Conservation (phyloP, 2,888 invertebrate genomes). For the Volucella inflata region DNA sequence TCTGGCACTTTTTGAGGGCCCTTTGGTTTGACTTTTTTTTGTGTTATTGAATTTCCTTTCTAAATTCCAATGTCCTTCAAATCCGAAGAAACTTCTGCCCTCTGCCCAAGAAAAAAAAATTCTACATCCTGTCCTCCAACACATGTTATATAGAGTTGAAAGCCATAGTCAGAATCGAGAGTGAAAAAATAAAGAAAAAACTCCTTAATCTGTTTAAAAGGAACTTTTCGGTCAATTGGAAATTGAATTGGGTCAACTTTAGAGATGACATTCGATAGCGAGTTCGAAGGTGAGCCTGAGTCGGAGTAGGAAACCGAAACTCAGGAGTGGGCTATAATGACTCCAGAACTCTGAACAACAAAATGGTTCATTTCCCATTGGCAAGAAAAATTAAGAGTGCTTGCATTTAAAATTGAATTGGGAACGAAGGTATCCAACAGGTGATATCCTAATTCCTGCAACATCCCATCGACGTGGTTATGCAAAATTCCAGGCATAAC, state of each 20-base stretch:
- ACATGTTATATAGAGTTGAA: slow-evolving; percentile 24
- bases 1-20: background rate
- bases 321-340: too few relatives aligned
- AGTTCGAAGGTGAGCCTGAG: background rate
- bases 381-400: too few relatives aligned
- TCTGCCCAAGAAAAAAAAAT: background rate
- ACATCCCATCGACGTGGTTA: too few relatives aligned
- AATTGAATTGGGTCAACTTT: slow-evolving; percentile 40
- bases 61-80: slow-evolving; percentile 36
- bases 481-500: too few relatives aligned
- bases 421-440: too few relatives aligned
- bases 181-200: slow-evolving; percentile 1
- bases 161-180: background rate
- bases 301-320: too few relatives aligned
- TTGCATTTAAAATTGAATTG: too few relatives aligned
- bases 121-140: background rate
- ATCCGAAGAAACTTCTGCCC: slow-evolving; percentile 18
- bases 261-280: background rate
- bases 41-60: slow-evolving; percentile 28
- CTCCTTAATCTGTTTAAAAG: slow-evolving; percentile 34
- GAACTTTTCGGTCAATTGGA: slow-evolving; percentile 61
- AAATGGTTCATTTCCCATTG: too few relatives aligned
- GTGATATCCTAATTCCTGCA: too few relatives aligned
- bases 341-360: too few relatives aligned
- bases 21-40: background rate